A percentile compares a stretch with the other conserved stretches of the same genome.
Conservation (phyloP, 2,797 vertebrate genomes). For the Enteromius trimaculatus region DNA sequence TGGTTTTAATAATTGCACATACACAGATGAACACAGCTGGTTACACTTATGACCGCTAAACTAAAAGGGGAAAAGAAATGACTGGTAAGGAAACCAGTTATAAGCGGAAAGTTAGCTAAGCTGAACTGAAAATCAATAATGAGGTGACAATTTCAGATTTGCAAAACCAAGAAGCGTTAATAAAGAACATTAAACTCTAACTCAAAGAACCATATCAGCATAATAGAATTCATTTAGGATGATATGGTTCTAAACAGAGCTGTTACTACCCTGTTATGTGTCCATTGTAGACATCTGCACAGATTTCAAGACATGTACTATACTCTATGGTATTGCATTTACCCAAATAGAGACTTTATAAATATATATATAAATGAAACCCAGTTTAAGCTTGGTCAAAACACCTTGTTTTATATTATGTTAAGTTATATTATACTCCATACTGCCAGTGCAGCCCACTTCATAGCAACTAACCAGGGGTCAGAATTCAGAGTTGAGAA, state of each 20-base stretch:
- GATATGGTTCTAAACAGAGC: neutral
- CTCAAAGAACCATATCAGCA: neutral
- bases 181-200: neutral
- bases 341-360: neutral
- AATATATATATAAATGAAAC: neutral
- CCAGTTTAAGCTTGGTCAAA: neutral
- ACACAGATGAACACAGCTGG: neutral
- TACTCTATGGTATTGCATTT: neutral
- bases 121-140: neutral
- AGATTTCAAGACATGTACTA: neutral
- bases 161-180: neutral
- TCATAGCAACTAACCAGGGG: slow-evolving; percentile 38
- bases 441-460: slow-evolving; percentile 21
- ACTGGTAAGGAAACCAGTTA: neutral
- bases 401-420: neutral
- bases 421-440: neutral
- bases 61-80: neutral
- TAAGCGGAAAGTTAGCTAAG: neutral
- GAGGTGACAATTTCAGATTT: neutral
- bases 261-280: neutral
- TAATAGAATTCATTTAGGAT: neutral
- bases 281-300: neutral
- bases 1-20: neutral
- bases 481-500: slow-evolving; percentile 55
- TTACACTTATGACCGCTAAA: neutral